These are phyloP conservation scores for Agrypnus murinus DNA, from an alignment of 2,888 invertebrate species.

Conservation along the genomic window DNA sequence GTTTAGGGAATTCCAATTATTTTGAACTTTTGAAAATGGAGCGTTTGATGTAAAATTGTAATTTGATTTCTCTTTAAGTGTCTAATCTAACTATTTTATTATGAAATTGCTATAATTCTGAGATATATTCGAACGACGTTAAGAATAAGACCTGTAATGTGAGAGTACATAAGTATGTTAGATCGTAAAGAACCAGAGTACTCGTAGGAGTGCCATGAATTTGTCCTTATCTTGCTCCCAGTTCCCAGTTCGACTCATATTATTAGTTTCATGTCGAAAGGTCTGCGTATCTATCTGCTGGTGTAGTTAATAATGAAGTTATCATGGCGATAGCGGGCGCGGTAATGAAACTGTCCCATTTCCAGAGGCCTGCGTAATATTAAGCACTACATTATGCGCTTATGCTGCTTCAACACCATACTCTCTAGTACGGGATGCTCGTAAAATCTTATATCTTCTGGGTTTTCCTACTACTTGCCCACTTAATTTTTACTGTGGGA, in stretches of 20 bases:
- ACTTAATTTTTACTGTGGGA: conserved; percentile 23
- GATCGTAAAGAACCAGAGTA: conserved; percentile 22
- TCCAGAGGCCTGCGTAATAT: conserved; percentile 65
- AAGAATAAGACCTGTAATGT: too few relatives aligned
- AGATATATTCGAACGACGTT: too few relatives aligned
- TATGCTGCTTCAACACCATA: conserved; percentile 50
- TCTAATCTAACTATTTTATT: too few relatives aligned
- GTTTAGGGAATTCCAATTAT: neutral
- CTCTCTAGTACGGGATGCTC: conserved; percentile 19
- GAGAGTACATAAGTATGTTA: neutral
- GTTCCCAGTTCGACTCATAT: conserved; percentile 46
- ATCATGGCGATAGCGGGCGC: conserved; percentile 65
- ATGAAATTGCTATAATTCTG: too few relatives aligned
- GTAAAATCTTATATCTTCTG: conserved; percentile 28
- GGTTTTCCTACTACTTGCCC: conserved; percentile 12
- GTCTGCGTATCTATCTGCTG: conserved; percentile 65
- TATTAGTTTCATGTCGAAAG: conserved; percentile 64
- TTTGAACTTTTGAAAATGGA: too few relatives aligned
- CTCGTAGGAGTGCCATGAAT: conserved; percentile 38
- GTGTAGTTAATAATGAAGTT: conserved; percentile 66
- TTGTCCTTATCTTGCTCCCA: conserved; percentile 40
- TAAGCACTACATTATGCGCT: conserved; percentile 65
- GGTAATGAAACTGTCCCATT: conserved; percentile 68
- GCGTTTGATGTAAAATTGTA: too few relatives aligned
- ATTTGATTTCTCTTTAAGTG: too few relatives aligned